Evolutionary conservation across 2,113 vertebrate genomes (phyloP), one percentile per base, ranked within the genome.

Genomic region (Equus przewalskii): DNA sequence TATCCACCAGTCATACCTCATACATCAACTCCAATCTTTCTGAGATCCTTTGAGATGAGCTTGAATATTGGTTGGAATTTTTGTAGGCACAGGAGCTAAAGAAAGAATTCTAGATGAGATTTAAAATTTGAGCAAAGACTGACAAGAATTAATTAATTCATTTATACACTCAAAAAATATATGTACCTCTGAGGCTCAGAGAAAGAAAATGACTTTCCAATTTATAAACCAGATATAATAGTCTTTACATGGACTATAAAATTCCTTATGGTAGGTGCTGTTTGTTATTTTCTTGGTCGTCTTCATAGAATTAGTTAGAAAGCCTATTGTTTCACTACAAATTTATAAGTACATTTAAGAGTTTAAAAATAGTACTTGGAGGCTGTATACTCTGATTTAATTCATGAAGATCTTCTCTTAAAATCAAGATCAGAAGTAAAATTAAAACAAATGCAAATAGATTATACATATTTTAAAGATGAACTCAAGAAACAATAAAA

Each of bases 71-170:
- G 79, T 49, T 88, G 49, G 15, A 83, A 93, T 49, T 58, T 88
- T 54, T 69, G 24, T n/a, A 62, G 41, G 30, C n/a, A 56, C 44
- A 62, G 36, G 19, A 19, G 28, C 1, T 85, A 82, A 30, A 75
- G 26, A 97, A 87, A 72, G 7, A 93, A 65, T 89, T 72, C 41
- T 78, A 60, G 7, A 44, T 75, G 58, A 97, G 22, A 85, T 24
- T 13, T 72, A 82, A 96, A 56, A 70, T 46, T 88, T 85, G 69
- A 93, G 10, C 26, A 84, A 97, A 60, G 26, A 69, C 2, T 9
- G 19, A 65, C 14, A 93, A n/a, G n/a, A 84, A 65, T 81, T 70
- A 36, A 95, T 76, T 90, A 7, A 44, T 28, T 41, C 16, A 73
- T 14, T 46, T 24, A 79, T 60, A 93, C 26, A 84, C 26, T 82